These are phyloP conservation scores for Leptogaster cylindrica DNA, from an alignment of 2,888 invertebrate species.

Conservation along the genomic window DNA sequence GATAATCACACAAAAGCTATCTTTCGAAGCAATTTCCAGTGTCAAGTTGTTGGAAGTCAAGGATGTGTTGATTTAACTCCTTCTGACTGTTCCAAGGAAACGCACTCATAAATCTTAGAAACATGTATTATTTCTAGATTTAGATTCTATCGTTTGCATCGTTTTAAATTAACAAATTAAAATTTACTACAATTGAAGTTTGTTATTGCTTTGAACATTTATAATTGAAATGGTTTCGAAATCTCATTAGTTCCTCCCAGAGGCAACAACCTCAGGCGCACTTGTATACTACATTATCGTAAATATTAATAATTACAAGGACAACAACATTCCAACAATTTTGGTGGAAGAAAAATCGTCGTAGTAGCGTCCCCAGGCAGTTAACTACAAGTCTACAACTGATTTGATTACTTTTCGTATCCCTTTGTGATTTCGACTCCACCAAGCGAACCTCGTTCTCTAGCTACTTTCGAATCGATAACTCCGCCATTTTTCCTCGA, in stretches of 20 bases:
- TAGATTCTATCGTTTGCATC: too few relatives aligned
- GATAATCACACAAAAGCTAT: too few relatives aligned
- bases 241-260: not conserved
- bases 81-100: too few relatives aligned
- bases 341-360: conserved; percentile 1
- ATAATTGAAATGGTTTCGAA: conserved; percentile 15
- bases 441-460: not conserved
- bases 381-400: conserved; percentile 12
- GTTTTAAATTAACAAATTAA: too few relatives aligned
- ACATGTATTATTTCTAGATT: too few relatives aligned
- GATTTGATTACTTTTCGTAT: conserved; percentile 12
- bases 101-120: too few relatives aligned
- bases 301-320: conserved; percentile 12
- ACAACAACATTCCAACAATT: not conserved
- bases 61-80: too few relatives aligned
- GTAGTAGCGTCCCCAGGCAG: conserved; percentile 3
- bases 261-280: not conserved
- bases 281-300: not conserved
- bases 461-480: conserved; percentile 1
- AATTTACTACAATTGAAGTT: too few relatives aligned
- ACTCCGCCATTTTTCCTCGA: not conserved
- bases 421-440: conserved; percentile 7
- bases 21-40: too few relatives aligned
- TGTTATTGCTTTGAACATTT: too few relatives aligned
- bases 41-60: too few relatives aligned